These are phyloP conservation scores for Plemyria rubiginata DNA, from an alignment of 2,888 invertebrate genomes.

Conservation along the genomic window DNA sequence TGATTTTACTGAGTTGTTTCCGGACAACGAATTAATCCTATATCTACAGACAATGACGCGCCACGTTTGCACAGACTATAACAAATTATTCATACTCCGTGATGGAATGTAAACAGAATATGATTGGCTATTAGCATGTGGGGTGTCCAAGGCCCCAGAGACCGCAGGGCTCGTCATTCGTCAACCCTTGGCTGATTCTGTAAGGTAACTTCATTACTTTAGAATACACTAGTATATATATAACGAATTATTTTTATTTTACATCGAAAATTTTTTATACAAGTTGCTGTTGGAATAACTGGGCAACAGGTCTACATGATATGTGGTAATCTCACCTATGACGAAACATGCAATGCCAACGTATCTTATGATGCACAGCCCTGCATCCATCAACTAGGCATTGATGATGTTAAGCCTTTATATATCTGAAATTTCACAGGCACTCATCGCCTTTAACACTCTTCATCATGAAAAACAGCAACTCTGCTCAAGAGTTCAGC, in stretches of 20 bases:
- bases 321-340: too few species aligned
- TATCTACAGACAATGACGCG: slow-evolving; percentile 70
- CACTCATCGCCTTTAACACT: too few species aligned
- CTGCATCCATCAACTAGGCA: too few species aligned
- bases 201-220: background rate
- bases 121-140: slow-evolving; percentile 83
- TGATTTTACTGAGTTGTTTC: slow-evolving; percentile 65
- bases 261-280: background rate
- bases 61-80: slow-evolving; percentile 80
- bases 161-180: slow-evolving; percentile 49
- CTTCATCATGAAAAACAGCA: too few species aligned
- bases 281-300: too few species aligned
- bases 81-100: slow-evolving; percentile 83
- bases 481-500: too few species aligned
- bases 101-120: slow-evolving; percentile 85
- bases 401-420: too few species aligned
- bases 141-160: slow-evolving; percentile 66
- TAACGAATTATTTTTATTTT: background rate
- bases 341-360: too few species aligned
- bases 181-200: slow-evolving; percentile 17
- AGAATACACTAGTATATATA: background rate
- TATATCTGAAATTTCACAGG: too few species aligned
- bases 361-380: too few species aligned
- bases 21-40: slow-evolving; percentile 75
- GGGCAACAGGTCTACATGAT: too few species aligned